Evolutionary conservation across 2,888 invertebrate species (phyloP).

Genomic region (Thymelicus acteon): DNA sequence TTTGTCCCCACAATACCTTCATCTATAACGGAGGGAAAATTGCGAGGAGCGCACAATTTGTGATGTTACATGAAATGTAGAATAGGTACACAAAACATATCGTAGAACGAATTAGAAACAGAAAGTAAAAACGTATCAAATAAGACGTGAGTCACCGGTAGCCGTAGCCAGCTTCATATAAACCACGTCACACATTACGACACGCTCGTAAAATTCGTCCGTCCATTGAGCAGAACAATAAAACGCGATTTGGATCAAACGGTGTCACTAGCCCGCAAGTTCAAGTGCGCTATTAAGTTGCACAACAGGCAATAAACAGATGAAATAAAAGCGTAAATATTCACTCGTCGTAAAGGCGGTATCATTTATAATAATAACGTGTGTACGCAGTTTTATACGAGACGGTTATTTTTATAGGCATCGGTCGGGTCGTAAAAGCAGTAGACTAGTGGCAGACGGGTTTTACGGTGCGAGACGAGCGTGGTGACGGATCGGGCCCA

Average conservation of each 20-base stretch:
- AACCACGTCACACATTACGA: conserved; percentile 76
- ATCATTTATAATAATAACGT: conserved; percentile 65
- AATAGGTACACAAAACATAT: conserved; percentile 2
- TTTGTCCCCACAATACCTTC: conserved; percentile 12
- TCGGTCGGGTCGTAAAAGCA: conserved; percentile 75
- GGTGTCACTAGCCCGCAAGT: conserved; percentile 82
- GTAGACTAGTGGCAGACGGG: conserved; percentile 80
- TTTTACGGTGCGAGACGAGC: conserved; percentile 62
- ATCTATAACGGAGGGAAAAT: conserved; percentile 4
- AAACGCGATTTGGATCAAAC: conserved; percentile 81
- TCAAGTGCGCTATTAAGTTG: conserved; percentile 82
- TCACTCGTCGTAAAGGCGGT: conserved; percentile 59
- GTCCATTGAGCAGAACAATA: conserved; percentile 82
- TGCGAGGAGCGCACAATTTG: not conserved
- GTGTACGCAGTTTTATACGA: conserved; percentile 60
- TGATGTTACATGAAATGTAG: not conserved
- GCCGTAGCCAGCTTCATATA: conserved; percentile 63
- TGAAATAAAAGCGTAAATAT: conserved; percentile 77
- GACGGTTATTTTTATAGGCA: conserved; percentile 79
- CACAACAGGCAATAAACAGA: conserved; percentile 78
- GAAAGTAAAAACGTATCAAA: conserved; percentile 68
- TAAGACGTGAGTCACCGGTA: conserved; percentile 59
- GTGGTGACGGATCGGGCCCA: conserved; percentile 61
- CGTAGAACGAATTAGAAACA: conserved; percentile 54
- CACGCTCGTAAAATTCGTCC: conserved; percentile 77